A percentile compares a stretch with the other conserved stretches of the same genome.
Conservation (phyloP, 1,140 invertebrate genomes). For the Dendrolimus punctatus region DNA sequence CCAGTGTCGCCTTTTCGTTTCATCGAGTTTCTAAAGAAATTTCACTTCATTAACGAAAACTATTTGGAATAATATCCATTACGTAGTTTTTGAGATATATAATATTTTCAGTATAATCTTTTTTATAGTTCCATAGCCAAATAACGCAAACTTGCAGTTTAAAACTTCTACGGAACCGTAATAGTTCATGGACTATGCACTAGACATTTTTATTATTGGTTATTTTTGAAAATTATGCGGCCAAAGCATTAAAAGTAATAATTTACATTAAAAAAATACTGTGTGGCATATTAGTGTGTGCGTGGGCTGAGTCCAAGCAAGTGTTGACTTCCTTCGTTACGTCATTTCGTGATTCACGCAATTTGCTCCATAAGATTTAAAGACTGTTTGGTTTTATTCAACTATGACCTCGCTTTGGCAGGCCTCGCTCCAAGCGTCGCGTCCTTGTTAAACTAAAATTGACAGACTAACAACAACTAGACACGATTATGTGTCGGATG, state of each 20-base stretch:
- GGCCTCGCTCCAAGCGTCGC: slow-evolving; percentile 3
- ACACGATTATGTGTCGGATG: slow-evolving; percentile 5
- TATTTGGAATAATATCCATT: no score
- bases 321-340: slow-evolving; percentile 60
- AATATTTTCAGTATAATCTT: no score
- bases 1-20: no score
- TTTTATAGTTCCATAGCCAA: no score
- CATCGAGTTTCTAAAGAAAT: neutral
- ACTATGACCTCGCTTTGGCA: slow-evolving; percentile 29
- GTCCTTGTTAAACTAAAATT: slow-evolving; percentile 20
- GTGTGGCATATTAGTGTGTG: slow-evolving; percentile 26
- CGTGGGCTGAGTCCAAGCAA: slow-evolving; percentile 48
- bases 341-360: slow-evolving; percentile 56
- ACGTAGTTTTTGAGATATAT: no score
- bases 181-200: no score
- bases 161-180: no score
- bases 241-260: slow-evolving; percentile 24
- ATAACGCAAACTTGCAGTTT: no score
- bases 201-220: slow-evolving; percentile 1
- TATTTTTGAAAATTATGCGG: slow-evolving; percentile 21
- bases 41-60: neutral
- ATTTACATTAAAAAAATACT: slow-evolving; percentile 34
- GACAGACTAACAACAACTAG: slow-evolving; percentile 8
- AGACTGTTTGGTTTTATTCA: slow-evolving; percentile 19
- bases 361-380: slow-evolving; percentile 18